These are phyloP conservation scores for Caenorhabditis panamensis DNA, from an alignment of 2,888 invertebrate genomes.

Conservation along the genomic window DNA sequence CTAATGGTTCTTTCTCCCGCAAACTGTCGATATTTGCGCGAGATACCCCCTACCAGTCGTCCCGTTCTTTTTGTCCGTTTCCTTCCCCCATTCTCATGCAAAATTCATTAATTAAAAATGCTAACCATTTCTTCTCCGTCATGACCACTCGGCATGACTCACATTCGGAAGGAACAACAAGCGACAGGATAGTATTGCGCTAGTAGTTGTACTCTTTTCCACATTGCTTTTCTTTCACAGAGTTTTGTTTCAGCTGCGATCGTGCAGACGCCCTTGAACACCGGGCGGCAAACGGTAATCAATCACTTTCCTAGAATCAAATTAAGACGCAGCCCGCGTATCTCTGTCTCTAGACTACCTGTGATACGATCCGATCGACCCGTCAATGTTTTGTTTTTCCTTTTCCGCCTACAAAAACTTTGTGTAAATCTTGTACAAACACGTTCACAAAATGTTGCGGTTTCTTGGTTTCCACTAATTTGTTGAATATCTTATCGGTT, in stretches of 20 bases:
- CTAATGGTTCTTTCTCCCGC: constrained; percentile 1
- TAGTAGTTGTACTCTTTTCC: not conserved
- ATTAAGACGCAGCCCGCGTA: constrained; percentile 49
- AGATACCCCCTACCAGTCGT: not conserved
- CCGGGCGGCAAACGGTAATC: constrained; percentile 51
- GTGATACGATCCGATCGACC: constrained; percentile 37
- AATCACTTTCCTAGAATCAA: constrained; percentile 63
- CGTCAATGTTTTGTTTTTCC: not conserved
- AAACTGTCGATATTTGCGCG: not conserved
- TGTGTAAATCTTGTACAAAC: constrained; percentile 32
- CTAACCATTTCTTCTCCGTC: constrained; percentile 40
- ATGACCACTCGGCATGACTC: constrained; percentile 41
- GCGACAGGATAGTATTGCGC: constrained; percentile 1
- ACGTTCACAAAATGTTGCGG: constrained; percentile 30
- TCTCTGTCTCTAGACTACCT: constrained; percentile 9
- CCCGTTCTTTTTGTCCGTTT: constrained; percentile 6
- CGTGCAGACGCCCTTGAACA: constrained; percentile 52
- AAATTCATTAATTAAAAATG: constrained; percentile 58
- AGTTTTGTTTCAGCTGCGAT: not conserved
- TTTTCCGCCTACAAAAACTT: constrained; percentile 9
- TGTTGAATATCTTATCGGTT: no score
- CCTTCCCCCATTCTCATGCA: constrained; percentile 42
- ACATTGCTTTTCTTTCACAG: not conserved
- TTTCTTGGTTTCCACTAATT: not conserved
- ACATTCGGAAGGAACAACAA: constrained; percentile 17